Percentiles rank a stretch among this genome's conserved stretches.
Conservation (phyloP, 2,888 invertebrate genomes). For the Adineta ricciae region DNA sequence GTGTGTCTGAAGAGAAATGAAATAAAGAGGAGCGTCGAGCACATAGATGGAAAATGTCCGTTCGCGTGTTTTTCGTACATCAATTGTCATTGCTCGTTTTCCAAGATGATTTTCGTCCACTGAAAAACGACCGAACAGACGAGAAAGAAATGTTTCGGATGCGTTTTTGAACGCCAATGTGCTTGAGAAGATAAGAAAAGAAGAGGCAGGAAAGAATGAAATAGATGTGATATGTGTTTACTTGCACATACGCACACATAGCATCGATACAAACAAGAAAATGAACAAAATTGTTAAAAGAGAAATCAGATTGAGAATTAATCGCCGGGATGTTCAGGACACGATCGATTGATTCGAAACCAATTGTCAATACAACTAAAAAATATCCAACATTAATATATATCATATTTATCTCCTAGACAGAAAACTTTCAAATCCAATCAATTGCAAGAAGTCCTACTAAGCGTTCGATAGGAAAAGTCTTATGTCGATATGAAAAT, state of each 20-base stretch:
- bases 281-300: background rate
- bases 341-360: slow-evolving; percentile 96
- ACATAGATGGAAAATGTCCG: background rate
- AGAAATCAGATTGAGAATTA: background rate
- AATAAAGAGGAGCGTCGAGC: background rate
- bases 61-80: background rate
- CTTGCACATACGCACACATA: no score
- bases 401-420: no score
- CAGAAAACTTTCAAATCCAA: no score
- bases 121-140: background rate
- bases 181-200: background rate
- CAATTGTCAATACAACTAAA: slow-evolving; percentile 95
- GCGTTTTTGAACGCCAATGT: background rate
- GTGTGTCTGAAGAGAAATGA: background rate
- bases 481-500: background rate
- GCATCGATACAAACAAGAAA: background rate
- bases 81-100: background rate
- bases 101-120: background rate
- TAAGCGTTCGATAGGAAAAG: no score
- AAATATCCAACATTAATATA: slow-evolving; percentile 39
- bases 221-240: background rate
- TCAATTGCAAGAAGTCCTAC: no score
- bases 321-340: slow-evolving; percentile 94
- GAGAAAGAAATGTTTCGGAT: background rate
- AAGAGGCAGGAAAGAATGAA: background rate